A percentile compares a stretch with the other conserved stretches of the same genome.
Conservation (phyloP, 2,888 invertebrate genomes). For the Yponomeuta evonymella region DNA sequence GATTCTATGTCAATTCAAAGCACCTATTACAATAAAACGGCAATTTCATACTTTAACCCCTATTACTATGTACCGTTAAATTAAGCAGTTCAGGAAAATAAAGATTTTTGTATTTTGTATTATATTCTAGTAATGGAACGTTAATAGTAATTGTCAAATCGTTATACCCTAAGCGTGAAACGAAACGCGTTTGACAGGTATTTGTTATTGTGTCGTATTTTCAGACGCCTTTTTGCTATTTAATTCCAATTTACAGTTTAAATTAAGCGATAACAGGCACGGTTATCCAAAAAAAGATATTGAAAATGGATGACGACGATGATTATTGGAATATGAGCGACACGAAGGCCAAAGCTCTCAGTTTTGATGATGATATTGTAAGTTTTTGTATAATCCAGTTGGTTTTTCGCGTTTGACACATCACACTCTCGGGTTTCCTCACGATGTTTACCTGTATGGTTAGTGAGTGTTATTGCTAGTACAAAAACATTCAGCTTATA, state of each 20-base stretch:
- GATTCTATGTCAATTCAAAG: no score
- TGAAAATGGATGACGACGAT: slow-evolving; percentile 69
- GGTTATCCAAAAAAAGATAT: background rate
- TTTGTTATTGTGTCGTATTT: background rate
- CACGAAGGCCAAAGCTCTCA: slow-evolving; percentile 82
- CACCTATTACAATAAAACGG: no score
- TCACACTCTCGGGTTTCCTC: no score
- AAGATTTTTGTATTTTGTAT: no score
- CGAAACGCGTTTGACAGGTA: background rate
- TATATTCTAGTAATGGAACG: no score
- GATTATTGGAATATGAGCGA: slow-evolving; percentile 88
- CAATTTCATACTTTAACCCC: no score
- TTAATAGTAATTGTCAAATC: no score
- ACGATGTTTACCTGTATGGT: no score
- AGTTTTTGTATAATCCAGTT: slow-evolving; percentile 27
- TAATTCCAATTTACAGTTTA: background rate
- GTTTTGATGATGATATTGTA: slow-evolving; percentile 87
- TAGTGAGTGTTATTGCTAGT: no score
- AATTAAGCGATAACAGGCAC: background rate
- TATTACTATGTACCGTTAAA: no score
- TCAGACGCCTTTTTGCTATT: background rate
- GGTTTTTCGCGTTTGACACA: background rate
- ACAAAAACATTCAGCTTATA: no score
- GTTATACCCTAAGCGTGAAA: background rate
- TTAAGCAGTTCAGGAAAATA: no score